phyloP scores from a whole-genome alignment of 2,888 invertebrate species.

The Podabrus alpinus region DNA sequence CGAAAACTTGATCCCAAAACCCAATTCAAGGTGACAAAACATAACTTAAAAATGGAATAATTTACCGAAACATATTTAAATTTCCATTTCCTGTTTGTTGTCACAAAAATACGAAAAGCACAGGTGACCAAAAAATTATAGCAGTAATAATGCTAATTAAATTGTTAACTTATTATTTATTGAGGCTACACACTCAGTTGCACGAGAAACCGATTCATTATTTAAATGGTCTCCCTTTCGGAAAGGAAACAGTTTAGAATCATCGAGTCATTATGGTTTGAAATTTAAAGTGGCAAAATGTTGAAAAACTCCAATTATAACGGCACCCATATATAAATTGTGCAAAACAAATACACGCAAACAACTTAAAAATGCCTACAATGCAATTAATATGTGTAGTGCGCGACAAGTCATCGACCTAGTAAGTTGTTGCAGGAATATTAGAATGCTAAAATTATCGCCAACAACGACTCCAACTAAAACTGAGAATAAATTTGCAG shows the following conservation, averaged over 20 bases:
- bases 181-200: background rate
- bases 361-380: constrained; percentile 39
- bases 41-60: background rate
- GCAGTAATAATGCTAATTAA: background rate
- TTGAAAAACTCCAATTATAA: constrained; percentile 22
- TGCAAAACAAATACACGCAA: constrained; percentile 39
- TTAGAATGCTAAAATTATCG: constrained; percentile 47
- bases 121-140: background rate
- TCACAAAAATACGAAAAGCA: background rate
- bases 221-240: background rate
- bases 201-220: background rate
- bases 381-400: constrained; percentile 41
- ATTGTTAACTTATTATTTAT: background rate
- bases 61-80: background rate
- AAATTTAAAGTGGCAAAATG: constrained; percentile 4
- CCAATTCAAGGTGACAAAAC: background rate
- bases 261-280: background rate
- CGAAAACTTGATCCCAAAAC: background rate
- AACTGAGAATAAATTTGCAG: constrained; percentile 52
- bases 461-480: constrained; percentile 41
- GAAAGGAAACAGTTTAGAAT: background rate
- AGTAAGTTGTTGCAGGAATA: constrained; percentile 35
- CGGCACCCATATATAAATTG: constrained; percentile 11
- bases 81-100: background rate
- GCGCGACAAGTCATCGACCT: constrained; percentile 43